Percentiles rank a stretch among this genome's conserved stretches.
Evolutionary conservation across 2,888 invertebrate genomes (phyloP).

Genomic region (Nemotelus nigrinus): DNA sequence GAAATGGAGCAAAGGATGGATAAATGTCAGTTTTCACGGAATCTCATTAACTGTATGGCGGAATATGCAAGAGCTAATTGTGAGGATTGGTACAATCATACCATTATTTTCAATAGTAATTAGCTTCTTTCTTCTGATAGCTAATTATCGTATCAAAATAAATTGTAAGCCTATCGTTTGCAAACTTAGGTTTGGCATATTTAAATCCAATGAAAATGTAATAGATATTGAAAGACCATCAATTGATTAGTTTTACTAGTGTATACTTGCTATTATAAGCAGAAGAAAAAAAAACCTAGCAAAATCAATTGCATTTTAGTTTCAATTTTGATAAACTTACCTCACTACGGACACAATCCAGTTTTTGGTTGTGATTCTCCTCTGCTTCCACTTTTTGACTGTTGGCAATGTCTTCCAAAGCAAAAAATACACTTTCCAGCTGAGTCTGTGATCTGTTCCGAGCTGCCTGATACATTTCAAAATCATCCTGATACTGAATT

Average conservation of each 20-base stretch:
- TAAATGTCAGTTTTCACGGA: slow-evolving; percentile 74
- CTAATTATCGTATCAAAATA: not conserved
- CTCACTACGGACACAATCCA: slow-evolving; percentile 67
- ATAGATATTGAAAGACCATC: not conserved
- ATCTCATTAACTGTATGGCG: slow-evolving; percentile 73
- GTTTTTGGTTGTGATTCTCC: slow-evolving; percentile 65
- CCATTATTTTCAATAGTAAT: slow-evolving; percentile 48
- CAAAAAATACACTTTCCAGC: slow-evolving; percentile 70
- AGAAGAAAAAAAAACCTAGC: not conserved
- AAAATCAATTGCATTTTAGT: no score
- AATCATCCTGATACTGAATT: slow-evolving; percentile 68
- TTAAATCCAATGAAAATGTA: no score
- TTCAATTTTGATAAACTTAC: slow-evolving; percentile 58
- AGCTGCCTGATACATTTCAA: slow-evolving; percentile 66
- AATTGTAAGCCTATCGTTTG: not conserved
- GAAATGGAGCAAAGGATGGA: slow-evolving; percentile 68
- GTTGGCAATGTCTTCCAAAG: slow-evolving; percentile 66
- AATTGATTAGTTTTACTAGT: not conserved
- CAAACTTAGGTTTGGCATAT: no score
- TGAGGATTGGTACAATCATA: slow-evolving; percentile 76
- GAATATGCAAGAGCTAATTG: slow-evolving; percentile 79
- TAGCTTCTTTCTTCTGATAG: not conserved
- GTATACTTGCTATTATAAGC: not conserved
- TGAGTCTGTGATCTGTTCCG: slow-evolving; percentile 70
- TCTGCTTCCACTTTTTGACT: slow-evolving; percentile 61